Conservation (phyloP, 2,113 vertebrate species). For the Spermophilus dauricus region DNA sequence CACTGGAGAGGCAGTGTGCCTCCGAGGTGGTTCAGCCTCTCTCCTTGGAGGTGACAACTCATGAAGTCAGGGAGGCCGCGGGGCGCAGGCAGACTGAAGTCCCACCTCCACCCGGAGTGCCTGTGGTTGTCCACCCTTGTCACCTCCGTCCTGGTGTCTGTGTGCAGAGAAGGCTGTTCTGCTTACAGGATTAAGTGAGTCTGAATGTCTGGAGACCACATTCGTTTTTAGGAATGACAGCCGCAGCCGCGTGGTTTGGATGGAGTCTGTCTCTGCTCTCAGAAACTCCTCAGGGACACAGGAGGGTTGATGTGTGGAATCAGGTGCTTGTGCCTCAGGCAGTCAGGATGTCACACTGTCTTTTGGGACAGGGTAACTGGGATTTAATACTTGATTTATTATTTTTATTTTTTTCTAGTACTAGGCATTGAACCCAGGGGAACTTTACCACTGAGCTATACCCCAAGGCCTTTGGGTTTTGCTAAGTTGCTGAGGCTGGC, state of each 20-base stretch:
- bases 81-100: too few relatives aligned
- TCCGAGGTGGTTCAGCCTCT: neutral
- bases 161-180: neutral
- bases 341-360: neutral
- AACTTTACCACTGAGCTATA: too few relatives aligned
- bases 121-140: too few relatives aligned
- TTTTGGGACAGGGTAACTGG: neutral
- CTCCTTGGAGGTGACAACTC: neutral
- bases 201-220: neutral
- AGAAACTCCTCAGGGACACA: neutral
- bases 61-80: too few relatives aligned
- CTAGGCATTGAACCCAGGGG: too few relatives aligned
- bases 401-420: neutral
- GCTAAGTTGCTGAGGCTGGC: too few relatives aligned
- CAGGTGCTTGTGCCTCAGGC: neutral
- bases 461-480: too few relatives aligned
- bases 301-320: neutral
- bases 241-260: neutral
- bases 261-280: neutral
- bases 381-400: neutral
- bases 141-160: too few relatives aligned
- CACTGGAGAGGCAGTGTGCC: neutral
- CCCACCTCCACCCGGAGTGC: too few relatives aligned
- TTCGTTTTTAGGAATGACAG: neutral
- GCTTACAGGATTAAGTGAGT: neutral